These are phyloP conservation scores for Leiothrix lutea DNA, from an alignment of 2,113 vertebrate species.

Conservation along the genomic window DNA sequence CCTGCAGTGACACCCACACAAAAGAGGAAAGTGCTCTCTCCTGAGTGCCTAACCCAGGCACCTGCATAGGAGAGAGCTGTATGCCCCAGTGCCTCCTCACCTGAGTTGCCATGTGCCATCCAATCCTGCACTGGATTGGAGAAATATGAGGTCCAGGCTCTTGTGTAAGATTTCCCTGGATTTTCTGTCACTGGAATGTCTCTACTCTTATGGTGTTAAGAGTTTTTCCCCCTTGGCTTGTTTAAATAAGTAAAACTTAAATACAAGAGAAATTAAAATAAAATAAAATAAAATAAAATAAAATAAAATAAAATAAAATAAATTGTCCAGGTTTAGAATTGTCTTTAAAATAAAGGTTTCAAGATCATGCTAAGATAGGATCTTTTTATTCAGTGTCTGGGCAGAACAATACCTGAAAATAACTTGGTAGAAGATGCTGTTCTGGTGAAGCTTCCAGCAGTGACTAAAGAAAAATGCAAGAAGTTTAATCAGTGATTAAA, in stretches of 20 bases:
- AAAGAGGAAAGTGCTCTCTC: background rate
- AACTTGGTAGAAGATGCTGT: background rate
- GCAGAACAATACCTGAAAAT: background rate
- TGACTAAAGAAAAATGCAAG: background rate
- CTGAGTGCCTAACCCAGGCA: too few species aligned
- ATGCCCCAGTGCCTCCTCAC: background rate
- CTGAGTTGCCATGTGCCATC: background rate
- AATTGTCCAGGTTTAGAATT: background rate
- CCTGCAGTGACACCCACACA: background rate
- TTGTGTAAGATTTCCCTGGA: background rate
- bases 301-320: background rate
- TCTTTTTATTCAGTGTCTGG: background rate
- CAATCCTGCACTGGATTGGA: background rate
- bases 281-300: background rate
- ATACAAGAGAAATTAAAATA: rapidly evolving
- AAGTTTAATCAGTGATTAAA: background rate
- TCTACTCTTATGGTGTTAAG: rapidly evolving
- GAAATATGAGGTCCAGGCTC: background rate
- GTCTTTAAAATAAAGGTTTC: background rate
- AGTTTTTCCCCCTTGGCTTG: background rate
- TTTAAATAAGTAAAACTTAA: background rate
- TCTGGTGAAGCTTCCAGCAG: background rate
- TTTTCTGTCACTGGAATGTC: background rate
- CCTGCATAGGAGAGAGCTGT: background rate
- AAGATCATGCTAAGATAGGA: background rate